phyloP scores from a whole-genome alignment of 2,888 invertebrate genomes.

The Sicus ferrugineus region DNA sequence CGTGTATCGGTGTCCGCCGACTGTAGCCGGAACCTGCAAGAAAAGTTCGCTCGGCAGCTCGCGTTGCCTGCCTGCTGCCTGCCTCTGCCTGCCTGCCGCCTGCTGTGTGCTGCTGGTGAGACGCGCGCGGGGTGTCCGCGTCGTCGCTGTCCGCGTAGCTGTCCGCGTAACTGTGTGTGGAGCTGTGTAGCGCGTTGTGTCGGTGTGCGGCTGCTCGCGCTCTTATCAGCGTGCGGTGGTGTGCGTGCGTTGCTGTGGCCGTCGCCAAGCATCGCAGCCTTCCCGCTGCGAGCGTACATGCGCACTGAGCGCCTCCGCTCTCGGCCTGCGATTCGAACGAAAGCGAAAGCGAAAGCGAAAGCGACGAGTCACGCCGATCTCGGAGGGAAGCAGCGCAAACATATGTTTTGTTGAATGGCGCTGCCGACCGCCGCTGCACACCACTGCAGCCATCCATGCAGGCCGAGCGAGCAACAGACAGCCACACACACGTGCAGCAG shows the following conservation, averaged over 20 bases:
- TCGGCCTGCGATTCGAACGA: constrained; percentile 45
- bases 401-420: constrained; percentile 53
- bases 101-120: constrained; percentile 11
- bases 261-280: not conserved
- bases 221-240: not conserved
- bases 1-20: constrained; percentile 28
- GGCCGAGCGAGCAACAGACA: too few relatives aligned
- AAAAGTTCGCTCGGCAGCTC: not conserved
- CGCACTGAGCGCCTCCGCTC: not conserved
- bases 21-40: constrained; percentile 25
- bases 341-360: constrained; percentile 55
- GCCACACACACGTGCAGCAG: not conserved
- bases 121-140: not conserved
- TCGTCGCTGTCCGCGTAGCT: not conserved
- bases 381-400: constrained; percentile 38
- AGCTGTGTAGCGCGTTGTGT: not conserved
- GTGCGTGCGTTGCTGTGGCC: not conserved
- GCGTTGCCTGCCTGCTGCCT: not conserved
- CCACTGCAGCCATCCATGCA: too few relatives aligned
- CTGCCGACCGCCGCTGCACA: not conserved
- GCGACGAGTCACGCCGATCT: not conserved
- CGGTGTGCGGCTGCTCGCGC: constrained; percentile 1
- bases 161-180: constrained; percentile 5
- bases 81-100: not conserved
- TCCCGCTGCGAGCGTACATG: constrained; percentile 22